These are phyloP conservation scores for Ectemnius lituratus DNA, from an alignment of 2,888 invertebrate genomes.

Conservation along the genomic window DNA sequence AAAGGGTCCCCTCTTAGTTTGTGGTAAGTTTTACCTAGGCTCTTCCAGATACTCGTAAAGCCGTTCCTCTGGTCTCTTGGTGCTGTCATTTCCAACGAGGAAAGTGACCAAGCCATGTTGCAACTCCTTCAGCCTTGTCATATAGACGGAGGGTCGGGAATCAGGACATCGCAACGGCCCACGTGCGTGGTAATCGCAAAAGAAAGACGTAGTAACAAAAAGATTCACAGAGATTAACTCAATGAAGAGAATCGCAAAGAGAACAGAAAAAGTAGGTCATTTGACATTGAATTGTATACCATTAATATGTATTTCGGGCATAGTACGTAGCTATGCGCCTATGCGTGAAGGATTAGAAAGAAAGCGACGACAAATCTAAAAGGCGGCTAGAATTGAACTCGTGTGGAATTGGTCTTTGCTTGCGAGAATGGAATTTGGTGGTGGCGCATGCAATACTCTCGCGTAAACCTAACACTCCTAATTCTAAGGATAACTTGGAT, in stretches of 20 bases:
- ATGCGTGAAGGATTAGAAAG: too few species aligned
- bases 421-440: too few species aligned
- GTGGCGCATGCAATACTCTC: too few species aligned
- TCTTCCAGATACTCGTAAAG: slow-evolving; percentile 68
- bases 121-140: slow-evolving; percentile 68
- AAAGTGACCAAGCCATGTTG: slow-evolving; percentile 69
- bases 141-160: not conserved
- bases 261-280: too few species aligned
- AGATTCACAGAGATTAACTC: not conserved
- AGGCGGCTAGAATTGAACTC: too few species aligned
- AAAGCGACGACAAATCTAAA: too few species aligned
- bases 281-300: too few species aligned
- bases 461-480: too few species aligned
- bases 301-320: too few species aligned
- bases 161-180: slow-evolving; percentile 41
- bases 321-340: too few species aligned
- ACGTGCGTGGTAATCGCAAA: slow-evolving; percentile 48
- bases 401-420: too few species aligned
- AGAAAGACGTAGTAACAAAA: slow-evolving; percentile 45
- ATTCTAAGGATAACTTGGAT: too few species aligned
- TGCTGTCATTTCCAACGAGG: slow-evolving; percentile 68
- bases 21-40: slow-evolving; percentile 68
- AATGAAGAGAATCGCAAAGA: not conserved
- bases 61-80: slow-evolving; percentile 64
- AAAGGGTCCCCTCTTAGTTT: slow-evolving; percentile 17